phyloP scores from a whole-genome alignment of 2,888 invertebrate species.

The Myopa testacea region DNA sequence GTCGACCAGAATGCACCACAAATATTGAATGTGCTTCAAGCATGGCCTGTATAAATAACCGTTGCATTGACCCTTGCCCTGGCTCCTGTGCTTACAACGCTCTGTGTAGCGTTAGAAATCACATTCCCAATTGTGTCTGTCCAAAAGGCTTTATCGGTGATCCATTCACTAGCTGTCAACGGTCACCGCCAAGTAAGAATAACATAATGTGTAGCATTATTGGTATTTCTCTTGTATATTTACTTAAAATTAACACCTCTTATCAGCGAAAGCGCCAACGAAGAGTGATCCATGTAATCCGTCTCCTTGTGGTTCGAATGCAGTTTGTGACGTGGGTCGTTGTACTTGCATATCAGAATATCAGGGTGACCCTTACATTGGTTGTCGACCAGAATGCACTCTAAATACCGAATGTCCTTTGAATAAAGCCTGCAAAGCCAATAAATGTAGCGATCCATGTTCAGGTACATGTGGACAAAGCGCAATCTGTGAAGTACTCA shows the following conservation, averaged over 20 bases:
- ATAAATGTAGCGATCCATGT: conserved; percentile 84
- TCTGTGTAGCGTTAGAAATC: conserved; percentile 76
- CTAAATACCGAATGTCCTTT: conserved; percentile 79
- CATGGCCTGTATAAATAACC: conserved; percentile 81
- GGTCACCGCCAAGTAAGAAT: conserved; percentile 65
- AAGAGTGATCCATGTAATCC: conserved; percentile 71
- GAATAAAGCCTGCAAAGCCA: conserved; percentile 77
- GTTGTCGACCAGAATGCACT: conserved; percentile 84
- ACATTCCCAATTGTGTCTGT: conserved; percentile 81
- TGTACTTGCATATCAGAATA: conserved; percentile 79
- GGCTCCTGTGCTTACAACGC: conserved; percentile 80
- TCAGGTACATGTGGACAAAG: conserved; percentile 81
- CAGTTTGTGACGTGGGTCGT: conserved; percentile 75
- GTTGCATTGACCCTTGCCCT: conserved; percentile 83
- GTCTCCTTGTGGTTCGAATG: conserved; percentile 79
- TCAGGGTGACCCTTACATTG: conserved; percentile 80
- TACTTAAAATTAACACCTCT: not conserved
- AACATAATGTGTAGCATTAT: not conserved
- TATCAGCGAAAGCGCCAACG: conserved; percentile 54
- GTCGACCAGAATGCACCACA: conserved; percentile 78
- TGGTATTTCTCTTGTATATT: conserved; percentile 11
- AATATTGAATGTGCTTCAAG: conserved; percentile 82
- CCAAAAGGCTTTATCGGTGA: conserved; percentile 79
- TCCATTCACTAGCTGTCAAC: conserved; percentile 74
- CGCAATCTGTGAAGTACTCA: conserved; percentile 81